These are phyloP conservation scores for Coleophora deauratella DNA, from an alignment of 2,888 invertebrate genomes.

Conservation along the genomic window DNA sequence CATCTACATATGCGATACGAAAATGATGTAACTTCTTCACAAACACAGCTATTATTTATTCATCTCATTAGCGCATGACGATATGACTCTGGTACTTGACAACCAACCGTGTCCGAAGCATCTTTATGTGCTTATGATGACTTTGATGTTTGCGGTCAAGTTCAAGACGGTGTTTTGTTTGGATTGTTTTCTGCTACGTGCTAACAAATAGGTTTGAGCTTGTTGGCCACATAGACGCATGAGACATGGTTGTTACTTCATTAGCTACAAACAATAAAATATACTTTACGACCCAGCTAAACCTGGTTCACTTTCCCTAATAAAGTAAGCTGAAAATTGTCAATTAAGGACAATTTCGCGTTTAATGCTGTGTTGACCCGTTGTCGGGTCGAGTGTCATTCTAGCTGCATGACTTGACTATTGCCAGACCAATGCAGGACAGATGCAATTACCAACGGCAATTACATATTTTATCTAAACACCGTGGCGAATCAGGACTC, in stretches of 20 bases:
- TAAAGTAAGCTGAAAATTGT: conserved; percentile 41
- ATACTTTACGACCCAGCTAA: conserved; percentile 16
- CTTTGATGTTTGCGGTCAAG: conserved; percentile 59
- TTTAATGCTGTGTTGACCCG: conserved; percentile 15
- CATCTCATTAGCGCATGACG: conserved; percentile 46
- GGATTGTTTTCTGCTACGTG: background rate
- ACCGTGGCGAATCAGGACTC: conserved; percentile 32
- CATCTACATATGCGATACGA: conserved; percentile 19
- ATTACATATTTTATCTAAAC: conserved; percentile 45
- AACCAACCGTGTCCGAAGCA: conserved; percentile 29
- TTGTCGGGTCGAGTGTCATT: conserved; percentile 26
- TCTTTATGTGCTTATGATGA: conserved; percentile 34
- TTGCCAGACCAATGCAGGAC: conserved; percentile 28
- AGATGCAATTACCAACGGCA: conserved; percentile 59
- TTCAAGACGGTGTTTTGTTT: conserved; percentile 36
- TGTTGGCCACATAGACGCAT: no score
- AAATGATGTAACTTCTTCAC: conserved; percentile 56
- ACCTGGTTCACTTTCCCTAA: conserved; percentile 21
- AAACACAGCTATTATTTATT: conserved; percentile 45
- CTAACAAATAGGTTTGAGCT: background rate
- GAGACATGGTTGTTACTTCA: background rate
- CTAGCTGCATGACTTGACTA: conserved; percentile 24
- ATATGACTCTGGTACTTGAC: conserved; percentile 19
- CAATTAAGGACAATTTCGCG: conserved; percentile 66
- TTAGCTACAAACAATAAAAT: background rate